Evolutionary conservation across 2,797 vertebrate species (phyloP), one percentile per base, ranked within the genome.

Genomic region (Octomys mimax): DNA sequence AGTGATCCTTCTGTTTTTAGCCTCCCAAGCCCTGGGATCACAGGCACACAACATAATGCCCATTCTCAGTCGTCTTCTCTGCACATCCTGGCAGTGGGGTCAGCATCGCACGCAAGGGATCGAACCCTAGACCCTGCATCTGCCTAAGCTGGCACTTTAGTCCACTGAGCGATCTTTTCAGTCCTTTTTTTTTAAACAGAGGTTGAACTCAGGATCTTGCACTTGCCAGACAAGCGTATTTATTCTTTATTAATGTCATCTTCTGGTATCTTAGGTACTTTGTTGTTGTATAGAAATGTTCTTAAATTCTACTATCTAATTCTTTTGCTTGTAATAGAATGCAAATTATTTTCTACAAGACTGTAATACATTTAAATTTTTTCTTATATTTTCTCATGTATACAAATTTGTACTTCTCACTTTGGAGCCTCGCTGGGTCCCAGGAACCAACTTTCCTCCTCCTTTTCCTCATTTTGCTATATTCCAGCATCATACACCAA

Each of bases 301-400:
- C 59, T 87, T 77, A 93, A 96, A 92, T 13, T 95, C 49, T 36
- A 79, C 46, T 54, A 83, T 73, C 42, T 93, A 70, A 87, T 54
- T 95, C 18, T 61, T 88, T 9, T 6, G 83, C 12, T 77, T 61
- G 1, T n/a, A 75, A 66, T 83, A 79, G 28, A 95, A 92, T 46
- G 90, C 9, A 89, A 75, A 9, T 91, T 54, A 85, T 61, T 87
- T 94, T 87, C 22, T 89, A 83, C 39, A 71, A 33, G 79, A 84
- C 49, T 90, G 78, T 70, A 54, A 54, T 54, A 54, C 12, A 54
- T 71, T 71, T 46, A 89, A 84, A 39, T 64, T 59, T 79, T 79
- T 52, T 57, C 16, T 79, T 92, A 1, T 21, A 79, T 64, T 85
- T 88, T 66, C 91, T 61, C 92, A 93, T 42, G 5, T 39, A 84